Percentiles rank a stretch among this genome's conserved stretches.
Evolutionary conservation across 2,797 vertebrate species (phyloP).

Genomic region (Schizopygopsis malacanthus): DNA sequence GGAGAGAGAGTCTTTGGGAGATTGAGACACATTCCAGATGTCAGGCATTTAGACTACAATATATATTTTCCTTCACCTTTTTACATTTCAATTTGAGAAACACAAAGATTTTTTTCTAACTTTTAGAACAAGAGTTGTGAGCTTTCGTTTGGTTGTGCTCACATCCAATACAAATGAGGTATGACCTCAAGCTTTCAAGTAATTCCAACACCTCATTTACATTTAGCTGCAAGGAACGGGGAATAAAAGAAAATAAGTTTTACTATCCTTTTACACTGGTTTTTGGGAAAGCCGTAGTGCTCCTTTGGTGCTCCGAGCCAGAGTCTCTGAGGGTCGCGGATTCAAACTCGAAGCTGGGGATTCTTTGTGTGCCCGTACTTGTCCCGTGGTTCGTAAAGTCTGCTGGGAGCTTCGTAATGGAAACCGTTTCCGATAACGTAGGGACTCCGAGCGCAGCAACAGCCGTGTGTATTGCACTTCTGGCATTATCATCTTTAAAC

Average conservation of each 20-base stretch:
- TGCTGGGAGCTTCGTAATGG: conserved; percentile 54
- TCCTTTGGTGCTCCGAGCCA: conserved; percentile 24
- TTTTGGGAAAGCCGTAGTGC: conserved; percentile 1
- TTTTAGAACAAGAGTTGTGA: conserved; percentile 22
- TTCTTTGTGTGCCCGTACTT: conserved; percentile 50
- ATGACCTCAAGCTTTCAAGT: conserved; percentile 30
- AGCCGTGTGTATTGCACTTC: conserved; percentile 83
- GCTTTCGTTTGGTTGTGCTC: conserved; percentile 1
- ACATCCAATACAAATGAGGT: conserved; percentile 28
- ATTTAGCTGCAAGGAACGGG: conserved; percentile 54
- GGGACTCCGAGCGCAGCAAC: conserved; percentile 80
- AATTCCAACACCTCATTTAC: conserved; percentile 30
- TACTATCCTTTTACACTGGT: neutral
- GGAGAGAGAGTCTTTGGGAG: neutral
- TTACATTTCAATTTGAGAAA: conserved; percentile 5
- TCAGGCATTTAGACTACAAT: conserved; percentile 7
- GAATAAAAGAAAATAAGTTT: neutral
- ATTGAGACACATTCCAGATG: conserved; percentile 15
- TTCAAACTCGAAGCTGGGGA: conserved; percentile 32
- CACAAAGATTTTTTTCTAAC: neutral
- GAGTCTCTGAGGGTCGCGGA: conserved; percentile 45
- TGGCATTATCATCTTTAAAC: conserved; percentile 86
- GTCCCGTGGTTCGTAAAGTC: conserved; percentile 26
- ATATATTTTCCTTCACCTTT: neutral
- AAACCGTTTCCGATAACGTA: conserved; percentile 67